These are phyloP conservation scores for Sabatieria punctata DNA, from an alignment of 2,888 invertebrate species.

Conservation along the genomic window DNA sequence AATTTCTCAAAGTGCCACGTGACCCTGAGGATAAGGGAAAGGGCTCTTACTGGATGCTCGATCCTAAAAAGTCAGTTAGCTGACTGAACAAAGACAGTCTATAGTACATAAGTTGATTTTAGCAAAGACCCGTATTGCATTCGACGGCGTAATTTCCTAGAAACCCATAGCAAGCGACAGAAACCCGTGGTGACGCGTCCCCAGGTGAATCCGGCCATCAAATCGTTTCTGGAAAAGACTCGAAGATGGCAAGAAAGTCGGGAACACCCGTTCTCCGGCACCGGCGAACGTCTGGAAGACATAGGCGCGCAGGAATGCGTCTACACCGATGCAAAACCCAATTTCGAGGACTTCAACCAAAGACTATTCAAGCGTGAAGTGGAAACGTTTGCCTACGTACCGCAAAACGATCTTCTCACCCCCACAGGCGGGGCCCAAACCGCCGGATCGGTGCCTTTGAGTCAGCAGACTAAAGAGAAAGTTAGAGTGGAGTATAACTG, in stretches of 20 bases:
- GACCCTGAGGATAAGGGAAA: constrained; percentile 74
- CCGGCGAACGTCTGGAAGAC: constrained; percentile 6
- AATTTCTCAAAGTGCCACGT: constrained; percentile 72
- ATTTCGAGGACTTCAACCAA: constrained; percentile 5
- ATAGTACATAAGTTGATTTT: too few relatives aligned
- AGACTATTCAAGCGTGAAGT: constrained; percentile 8
- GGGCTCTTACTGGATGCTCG: constrained; percentile 82
- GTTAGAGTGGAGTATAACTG: constrained; percentile 10
- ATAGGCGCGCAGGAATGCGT: constrained; percentile 10
- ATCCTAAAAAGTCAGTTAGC: constrained; percentile 41
- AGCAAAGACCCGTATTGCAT: constrained; percentile 13
- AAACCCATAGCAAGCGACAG: background rate
- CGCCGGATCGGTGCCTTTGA: background rate
- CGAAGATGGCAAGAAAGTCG: background rate
- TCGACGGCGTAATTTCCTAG: constrained; percentile 9
- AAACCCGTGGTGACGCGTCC: constrained; percentile 1
- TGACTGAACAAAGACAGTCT: too few relatives aligned
- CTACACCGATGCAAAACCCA: background rate
- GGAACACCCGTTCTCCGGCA: constrained; percentile 5
- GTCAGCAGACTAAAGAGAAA: background rate
- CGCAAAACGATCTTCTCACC: background rate
- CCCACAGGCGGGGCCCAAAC: background rate
- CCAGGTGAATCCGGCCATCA: constrained; percentile 9
- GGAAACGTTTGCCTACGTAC: constrained; percentile 4
- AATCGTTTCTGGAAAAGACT: constrained; percentile 3